These are phyloP conservation scores for Xerus inauris DNA, from an alignment of 2,113 vertebrate genomes.

Conservation along the genomic window DNA sequence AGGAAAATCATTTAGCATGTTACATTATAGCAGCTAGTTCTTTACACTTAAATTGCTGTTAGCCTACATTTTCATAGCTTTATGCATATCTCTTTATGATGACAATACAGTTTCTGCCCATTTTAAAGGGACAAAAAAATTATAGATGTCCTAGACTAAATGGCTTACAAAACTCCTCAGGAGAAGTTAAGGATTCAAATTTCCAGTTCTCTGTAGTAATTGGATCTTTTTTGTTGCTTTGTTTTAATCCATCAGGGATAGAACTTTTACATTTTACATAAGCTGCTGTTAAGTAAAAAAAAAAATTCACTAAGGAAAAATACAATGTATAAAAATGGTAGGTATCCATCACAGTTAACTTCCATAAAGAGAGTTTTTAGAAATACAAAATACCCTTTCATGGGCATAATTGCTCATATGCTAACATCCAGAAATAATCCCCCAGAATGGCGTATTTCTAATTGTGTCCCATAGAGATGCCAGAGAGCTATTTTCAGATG, in stretches of 20 bases:
- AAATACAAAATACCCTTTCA: background rate
- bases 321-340: background rate
- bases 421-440: background rate
- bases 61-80: constrained; percentile 41
- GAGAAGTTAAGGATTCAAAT: background rate
- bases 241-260: background rate
- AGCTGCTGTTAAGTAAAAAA: background rate
- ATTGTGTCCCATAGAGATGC: background rate
- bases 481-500: background rate
- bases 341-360: background rate
- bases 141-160: background rate
- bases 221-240: background rate
- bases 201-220: background rate
- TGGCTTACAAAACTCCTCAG: background rate
- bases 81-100: background rate
- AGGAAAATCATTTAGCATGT: background rate
- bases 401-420: background rate
- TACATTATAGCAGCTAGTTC: background rate
- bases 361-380: background rate
- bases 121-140: background rate
- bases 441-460: background rate
- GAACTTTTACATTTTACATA: background rate
- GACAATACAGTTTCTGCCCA: background rate
- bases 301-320: background rate
- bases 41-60: background rate